Base-by-base conservation (phyloP, 2,797 vertebrate species). In the Octomys mimax region DNA sequence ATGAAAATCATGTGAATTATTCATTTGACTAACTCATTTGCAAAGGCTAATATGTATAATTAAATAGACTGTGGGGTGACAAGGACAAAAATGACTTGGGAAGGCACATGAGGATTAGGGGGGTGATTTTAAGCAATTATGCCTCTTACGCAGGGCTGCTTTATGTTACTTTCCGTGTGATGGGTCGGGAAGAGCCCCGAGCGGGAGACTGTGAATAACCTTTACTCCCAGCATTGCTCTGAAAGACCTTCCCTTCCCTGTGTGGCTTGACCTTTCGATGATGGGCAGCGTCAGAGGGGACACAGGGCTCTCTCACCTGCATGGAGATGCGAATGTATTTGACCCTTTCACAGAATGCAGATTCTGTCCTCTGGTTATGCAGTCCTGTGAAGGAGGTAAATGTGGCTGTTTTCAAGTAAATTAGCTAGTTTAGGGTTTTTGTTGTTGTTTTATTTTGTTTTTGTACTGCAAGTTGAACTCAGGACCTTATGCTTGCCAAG, bases 11-110 rank as follows among this genome's bases (percentile, higher is more conserved):
- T 13, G 68, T 87, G 75, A 46, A 62, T 88, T 66, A 61, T 86
- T 87, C 70, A 36, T 93, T 87, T 79, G 77, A 87, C 49, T 66
- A 90, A 28, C 49, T 92, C 68, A 73, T 87, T 92, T 73, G 28
- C 61, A 96, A 77, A 95, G 64, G 33, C 54, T 88, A 12, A 73
- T 62, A 9, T 42, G 31, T 90, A 77, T 84, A 91, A 96, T 88
- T 62, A 96, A 85, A 91, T 39, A 84, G 36, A 86, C 57, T 4
- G 13, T 28, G 12, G 42, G 39, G 87, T 49, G 77, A 87, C 46
- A 81, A 82, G 64, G 36, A 52, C 61, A 82, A 90, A 80, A 75
- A 73, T 36, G 62, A 79, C 75, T 93, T 91, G 7, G 61, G 73
- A 87, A 24, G 49, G 4, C 80, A 81, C 33, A 5, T 71, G 59